Evolutionary conservation across 2,113 vertebrate genomes (phyloP), one percentile per base, ranked within the genome.

Genomic region (Gopherus flavomarginatus): DNA sequence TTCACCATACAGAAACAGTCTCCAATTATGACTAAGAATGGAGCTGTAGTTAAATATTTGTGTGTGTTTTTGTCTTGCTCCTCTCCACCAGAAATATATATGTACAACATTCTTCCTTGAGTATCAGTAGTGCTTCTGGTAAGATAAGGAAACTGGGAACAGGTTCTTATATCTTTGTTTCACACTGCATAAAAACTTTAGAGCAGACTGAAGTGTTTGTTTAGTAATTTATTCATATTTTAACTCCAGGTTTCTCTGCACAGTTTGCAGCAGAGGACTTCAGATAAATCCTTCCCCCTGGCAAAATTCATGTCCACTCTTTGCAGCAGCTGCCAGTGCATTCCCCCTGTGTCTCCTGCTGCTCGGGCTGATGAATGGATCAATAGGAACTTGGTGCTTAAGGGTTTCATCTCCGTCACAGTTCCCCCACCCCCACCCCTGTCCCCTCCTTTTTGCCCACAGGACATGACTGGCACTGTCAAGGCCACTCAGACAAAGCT

Each of bases 11-110:
- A 80, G 93, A 96, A 89, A 87, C 95, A 88, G 86, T 77, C 93
- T 81, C 87, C 93, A 91, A 62, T 96, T 97, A 96, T 95, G 69
- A 47, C 79, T 50, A 88, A 96, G 89, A 83, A 1, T 81, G 87
- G 87, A 91, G 87, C 31, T 72, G 87, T 86, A 50, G 96, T 96
- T 94, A 81, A 88, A 88, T 95, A 84, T 94, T 95, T 95, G 24
- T 81, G 57, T 6, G 13, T 44, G 35, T 4, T 21, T 93, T 88
- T 31, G 84, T 82, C 78, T 62, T 80, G 29, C 53, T 90, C 53
- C 27, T 77, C 95, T 81, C 94, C 4, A 65, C 54, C 91, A 81
- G 2, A 31, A 49, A 85, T 83, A 31, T 26, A 27, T 1, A 0
- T 6, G 49, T 27, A 81, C 80, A 94, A 82, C 0, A 44, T 83